These are phyloP conservation scores for Botrylloides violaceus DNA, from an alignment of 23 tunicate species.

Conservation along the genomic window DNA sequence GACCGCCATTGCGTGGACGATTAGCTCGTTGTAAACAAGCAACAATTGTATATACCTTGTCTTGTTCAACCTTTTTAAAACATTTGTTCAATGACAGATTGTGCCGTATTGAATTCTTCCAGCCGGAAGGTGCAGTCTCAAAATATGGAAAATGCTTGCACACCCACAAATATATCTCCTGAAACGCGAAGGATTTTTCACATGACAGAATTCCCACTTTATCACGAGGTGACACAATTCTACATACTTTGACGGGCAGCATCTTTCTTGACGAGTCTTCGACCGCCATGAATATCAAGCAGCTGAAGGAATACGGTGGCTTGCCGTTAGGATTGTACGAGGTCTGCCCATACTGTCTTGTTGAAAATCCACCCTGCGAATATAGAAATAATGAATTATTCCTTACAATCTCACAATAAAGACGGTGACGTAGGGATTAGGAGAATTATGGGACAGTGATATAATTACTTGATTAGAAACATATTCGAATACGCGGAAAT, in stretches of 20 bases:
- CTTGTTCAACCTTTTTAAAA: constrained; percentile 71
- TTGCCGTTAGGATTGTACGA: constrained; percentile 29
- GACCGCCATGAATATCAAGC: constrained; percentile 87
- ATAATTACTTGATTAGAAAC: no score
- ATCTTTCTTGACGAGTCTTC: constrained; percentile 74
- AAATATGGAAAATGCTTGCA: constrained; percentile 94
- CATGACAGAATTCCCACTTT: no score
- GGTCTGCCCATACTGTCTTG: constrained; percentile 11
- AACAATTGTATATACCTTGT: background rate
- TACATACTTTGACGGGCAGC: constrained; percentile 81
- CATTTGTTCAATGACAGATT: constrained; percentile 78
- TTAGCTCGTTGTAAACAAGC: background rate
- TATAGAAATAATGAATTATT: background rate
- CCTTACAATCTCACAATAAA: no score
- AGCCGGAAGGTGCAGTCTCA: constrained; percentile 77
- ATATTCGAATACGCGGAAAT: no score
- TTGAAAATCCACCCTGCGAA: constrained; percentile 11
- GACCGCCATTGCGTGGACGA: background rate
- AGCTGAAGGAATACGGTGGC: constrained; percentile 94
- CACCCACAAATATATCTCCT: constrained; percentile 90
- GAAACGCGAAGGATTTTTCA: background rate
- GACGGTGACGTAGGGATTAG: no score
- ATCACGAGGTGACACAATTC: no score
- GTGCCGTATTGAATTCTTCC: constrained; percentile 94
- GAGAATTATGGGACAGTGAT: no score